A percentile compares a stretch with the other conserved stretches of the same genome.
Conservation (phyloP, 2,888 invertebrate genomes). For the Tridacna crocea region DNA sequence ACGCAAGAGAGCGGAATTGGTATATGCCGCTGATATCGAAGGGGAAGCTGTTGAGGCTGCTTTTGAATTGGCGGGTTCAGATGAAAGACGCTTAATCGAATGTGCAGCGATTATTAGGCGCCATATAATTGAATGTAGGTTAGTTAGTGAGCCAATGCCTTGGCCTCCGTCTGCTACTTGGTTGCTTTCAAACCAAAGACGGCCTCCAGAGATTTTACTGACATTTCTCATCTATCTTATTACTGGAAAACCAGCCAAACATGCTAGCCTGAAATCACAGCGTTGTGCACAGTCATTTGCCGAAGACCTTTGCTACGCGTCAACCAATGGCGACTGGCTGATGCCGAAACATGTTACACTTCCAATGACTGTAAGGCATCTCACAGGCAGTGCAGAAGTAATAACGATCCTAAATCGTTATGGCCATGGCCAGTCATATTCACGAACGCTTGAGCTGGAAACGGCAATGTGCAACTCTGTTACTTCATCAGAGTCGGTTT, state of each 20-base stretch:
- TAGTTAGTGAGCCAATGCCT: neutral
- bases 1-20: slow-evolving; percentile 42
- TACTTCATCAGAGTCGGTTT: slow-evolving; percentile 9
- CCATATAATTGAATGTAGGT: slow-evolving; percentile 1
- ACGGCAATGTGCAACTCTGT: too few species aligned
- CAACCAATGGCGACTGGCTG: slow-evolving; percentile 42
- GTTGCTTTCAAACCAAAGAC: neutral
- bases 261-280: neutral
- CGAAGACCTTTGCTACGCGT: slow-evolving; percentile 45
- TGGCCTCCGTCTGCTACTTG: slow-evolving; percentile 24
- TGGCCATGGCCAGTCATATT: slow-evolving; percentile 43
- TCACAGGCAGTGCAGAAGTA: slow-evolving; percentile 58
- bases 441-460: slow-evolving; percentile 39
- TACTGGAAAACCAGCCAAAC: neutral
- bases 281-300: slow-evolving; percentile 26
- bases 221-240: slow-evolving; percentile 2
- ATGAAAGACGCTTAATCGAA: slow-evolving; percentile 38
- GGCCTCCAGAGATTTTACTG: slow-evolving; percentile 10
- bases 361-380: slow-evolving; percentile 52
- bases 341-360: slow-evolving; percentile 49
- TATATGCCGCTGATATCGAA: too few species aligned
- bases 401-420: slow-evolving; percentile 43
- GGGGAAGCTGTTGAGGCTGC: slow-evolving; percentile 44
- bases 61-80: slow-evolving; percentile 48
- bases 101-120: slow-evolving; percentile 42